Evolutionary conservation across 2,888 invertebrate genomes (phyloP), one percentile per base, ranked within the genome.

Genomic region (Spodoptera littoralis): DNA sequence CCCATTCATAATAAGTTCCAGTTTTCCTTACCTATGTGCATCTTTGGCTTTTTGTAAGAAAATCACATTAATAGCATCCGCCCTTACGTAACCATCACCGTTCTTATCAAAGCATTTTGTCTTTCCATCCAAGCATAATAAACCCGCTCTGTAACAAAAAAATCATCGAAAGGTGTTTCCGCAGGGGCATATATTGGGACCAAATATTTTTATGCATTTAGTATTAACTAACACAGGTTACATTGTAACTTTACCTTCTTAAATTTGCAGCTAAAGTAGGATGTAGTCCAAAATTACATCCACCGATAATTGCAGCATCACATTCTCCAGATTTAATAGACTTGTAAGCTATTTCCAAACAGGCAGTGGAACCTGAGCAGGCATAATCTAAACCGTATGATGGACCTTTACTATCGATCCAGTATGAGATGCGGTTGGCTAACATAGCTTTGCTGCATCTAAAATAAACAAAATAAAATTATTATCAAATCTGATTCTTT

Each of bases 21-120:
- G 5, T 3, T 3, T 27, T 27, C 0, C 27, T 4, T 95, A 90
- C 91, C 90, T 92, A 52, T 95, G 96, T 0, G 97, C 96, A 71
- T 95, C 90, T 43, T 94, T 91, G 22, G 94, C 94, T 77, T 95
- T 97, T 85, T 98, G 97, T 22, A 98, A 83, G 63, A 96, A 96
- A 2, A 97, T 75, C 0, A 96, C 95, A 52, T 95, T 95, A 3
- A 97, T 86, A 0, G 97, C 96, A 87, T 98, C 98, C 55, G 97
- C 96, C 50, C 98, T 95, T 0, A 96, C 96, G 77, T 97, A 98
- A 0, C 98, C 98, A 81, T 96, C 95, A 1, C 96, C 97, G 44
- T 96, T 94, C 49, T 96, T 96, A 88, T 99, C 99, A 85, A 99
- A 99, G 0, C 97, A 97, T 82, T 98, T 97, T 84, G 98, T 98